phyloP scores from a whole-genome alignment of 2,113 vertebrate genomes.

The Ondatra zibethicus region DNA sequence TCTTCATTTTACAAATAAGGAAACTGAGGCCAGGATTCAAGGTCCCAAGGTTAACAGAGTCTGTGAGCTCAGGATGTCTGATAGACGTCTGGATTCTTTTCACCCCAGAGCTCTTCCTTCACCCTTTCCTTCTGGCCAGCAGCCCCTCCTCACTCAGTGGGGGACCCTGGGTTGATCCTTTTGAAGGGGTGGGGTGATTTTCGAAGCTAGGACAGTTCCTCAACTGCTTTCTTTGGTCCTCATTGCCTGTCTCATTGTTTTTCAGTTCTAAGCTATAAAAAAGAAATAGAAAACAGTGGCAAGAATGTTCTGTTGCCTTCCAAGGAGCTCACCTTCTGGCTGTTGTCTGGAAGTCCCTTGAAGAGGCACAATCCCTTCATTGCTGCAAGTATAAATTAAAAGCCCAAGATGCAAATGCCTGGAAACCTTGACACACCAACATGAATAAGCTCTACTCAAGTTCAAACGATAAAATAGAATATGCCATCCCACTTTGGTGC shows the following conservation, averaged over 20 bases:
- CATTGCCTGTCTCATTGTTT: constrained; percentile 14
- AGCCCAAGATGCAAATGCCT: constrained; percentile 70
- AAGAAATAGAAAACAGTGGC: constrained; percentile 61
- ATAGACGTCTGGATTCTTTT: too few relatives aligned
- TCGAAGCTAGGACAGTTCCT: background rate
- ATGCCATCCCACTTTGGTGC: constrained; percentile 38
- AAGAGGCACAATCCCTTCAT: constrained; percentile 54
- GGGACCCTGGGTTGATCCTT: background rate
- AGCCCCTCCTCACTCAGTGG: background rate
- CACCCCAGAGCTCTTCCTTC: background rate
- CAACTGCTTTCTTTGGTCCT: background rate
- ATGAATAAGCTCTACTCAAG: constrained; percentile 70
- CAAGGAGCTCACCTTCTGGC: constrained; percentile 72
- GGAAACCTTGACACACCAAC: constrained; percentile 44
- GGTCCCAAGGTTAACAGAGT: background rate
- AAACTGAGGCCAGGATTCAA: constrained; percentile 5
- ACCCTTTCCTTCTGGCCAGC: background rate
- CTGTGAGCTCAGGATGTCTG: background rate
- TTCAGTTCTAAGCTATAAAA: constrained; percentile 49
- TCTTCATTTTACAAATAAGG: background rate
- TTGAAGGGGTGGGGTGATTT: background rate
- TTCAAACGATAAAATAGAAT: constrained; percentile 61
- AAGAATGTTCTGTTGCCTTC: constrained; percentile 39
- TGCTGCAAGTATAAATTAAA: constrained; percentile 70
- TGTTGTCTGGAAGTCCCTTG: constrained; percentile 60